phyloP scores from a whole-genome alignment of 2,797 vertebrate genomes.

The Sebastes hopkinsi region DNA sequence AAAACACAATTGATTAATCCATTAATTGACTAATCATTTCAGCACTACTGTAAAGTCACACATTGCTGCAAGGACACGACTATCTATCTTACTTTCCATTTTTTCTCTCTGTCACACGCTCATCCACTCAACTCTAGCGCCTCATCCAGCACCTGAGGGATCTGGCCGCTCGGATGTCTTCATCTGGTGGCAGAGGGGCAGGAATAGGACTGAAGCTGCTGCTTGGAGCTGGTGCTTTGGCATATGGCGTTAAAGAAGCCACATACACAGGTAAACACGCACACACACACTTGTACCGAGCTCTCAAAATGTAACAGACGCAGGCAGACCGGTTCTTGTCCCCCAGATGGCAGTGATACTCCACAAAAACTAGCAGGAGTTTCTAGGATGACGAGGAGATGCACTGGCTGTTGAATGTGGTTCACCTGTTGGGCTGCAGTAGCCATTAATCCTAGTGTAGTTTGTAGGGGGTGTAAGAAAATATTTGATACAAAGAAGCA shows the following conservation, averaged over 20 bases:
- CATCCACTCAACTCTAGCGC: slow-evolving; percentile 43
- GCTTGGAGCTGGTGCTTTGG: slow-evolving; percentile 89
- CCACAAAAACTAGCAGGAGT: too few relatives aligned
- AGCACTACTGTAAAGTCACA: background rate
- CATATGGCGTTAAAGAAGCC: slow-evolving; percentile 89
- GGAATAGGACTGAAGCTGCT: slow-evolving; percentile 90
- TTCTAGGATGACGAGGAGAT: too few relatives aligned
- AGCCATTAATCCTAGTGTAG: too few relatives aligned
- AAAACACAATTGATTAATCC: too few relatives aligned
- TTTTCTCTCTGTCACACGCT: background rate
- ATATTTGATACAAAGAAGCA: too few relatives aligned
- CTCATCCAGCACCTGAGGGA: slow-evolving; percentile 87
- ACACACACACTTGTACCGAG: background rate
- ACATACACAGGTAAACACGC: slow-evolving; percentile 88
- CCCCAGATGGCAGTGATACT: background rate
- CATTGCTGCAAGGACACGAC: background rate
- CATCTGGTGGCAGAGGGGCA: slow-evolving; percentile 84
- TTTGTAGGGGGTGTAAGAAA: too few relatives aligned
- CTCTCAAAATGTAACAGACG: too few relatives aligned
- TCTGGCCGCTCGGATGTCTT: slow-evolving; percentile 86
- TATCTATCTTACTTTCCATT: background rate
- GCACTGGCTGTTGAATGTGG: too few relatives aligned
- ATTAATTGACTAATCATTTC: too few relatives aligned
- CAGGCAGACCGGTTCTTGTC: background rate
- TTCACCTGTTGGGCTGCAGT: too few relatives aligned